Percentiles rank a stretch among this genome's conserved stretches.
phyloP scores from a whole-genome alignment of 2,797 vertebrate genomes.

The Dallia pectoralis region DNA sequence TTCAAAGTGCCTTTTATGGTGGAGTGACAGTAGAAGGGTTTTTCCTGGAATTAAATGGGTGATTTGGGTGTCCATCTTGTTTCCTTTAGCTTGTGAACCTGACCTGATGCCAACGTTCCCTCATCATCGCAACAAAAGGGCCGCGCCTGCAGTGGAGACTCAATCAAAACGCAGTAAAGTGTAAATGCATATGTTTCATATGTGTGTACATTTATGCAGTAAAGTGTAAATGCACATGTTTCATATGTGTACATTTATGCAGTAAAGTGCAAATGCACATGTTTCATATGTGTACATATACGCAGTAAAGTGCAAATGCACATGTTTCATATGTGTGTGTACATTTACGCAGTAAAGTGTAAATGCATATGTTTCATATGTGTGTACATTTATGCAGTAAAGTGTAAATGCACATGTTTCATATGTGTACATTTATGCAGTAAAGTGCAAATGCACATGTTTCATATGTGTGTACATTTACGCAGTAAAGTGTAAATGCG shows the following conservation, averaged over 20 bases:
- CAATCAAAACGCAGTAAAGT: constrained; percentile 81
- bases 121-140: constrained; percentile 92
- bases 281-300: no score
- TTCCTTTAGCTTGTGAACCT: constrained; percentile 85
- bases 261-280: constrained; percentile 80
- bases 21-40: not conserved
- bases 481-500: constrained; percentile 79
- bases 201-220: no score
- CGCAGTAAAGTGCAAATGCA: constrained; percentile 79
- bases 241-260: no score
- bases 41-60: not conserved
- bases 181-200: constrained; percentile 48
- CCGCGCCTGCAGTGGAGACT: constrained; percentile 48
- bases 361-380: no score
- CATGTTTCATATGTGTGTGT: no score
- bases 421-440: no score
- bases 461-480: no score
- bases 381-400: no score
- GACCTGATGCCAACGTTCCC: constrained; percentile 98
- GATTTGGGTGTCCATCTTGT: not conserved
- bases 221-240: constrained; percentile 81
- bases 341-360: no score
- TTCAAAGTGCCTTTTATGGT: not conserved
- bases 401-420: no score
- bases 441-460: constrained; percentile 80